These are phyloP conservation scores for Lithobates sylvaticus DNA, from an alignment of 2,797 vertebrate species.

Conservation along the genomic window DNA sequence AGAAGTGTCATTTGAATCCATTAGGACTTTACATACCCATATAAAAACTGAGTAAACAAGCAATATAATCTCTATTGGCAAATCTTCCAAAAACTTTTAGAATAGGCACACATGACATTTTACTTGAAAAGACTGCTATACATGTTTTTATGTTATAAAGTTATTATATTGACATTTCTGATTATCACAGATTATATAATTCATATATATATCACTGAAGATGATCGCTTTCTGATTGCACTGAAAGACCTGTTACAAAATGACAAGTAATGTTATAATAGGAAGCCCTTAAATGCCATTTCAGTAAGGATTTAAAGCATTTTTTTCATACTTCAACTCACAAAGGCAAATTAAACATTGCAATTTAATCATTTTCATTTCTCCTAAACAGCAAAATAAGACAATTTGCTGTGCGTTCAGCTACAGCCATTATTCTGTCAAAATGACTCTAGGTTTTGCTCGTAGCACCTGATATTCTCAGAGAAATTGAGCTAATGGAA, in stretches of 20 bases:
- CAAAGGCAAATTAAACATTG: conserved; percentile 43
- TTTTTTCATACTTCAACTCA: conserved; percentile 25
- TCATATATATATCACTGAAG: conserved; percentile 14
- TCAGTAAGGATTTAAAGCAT: conserved; percentile 26
- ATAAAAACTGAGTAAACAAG: no score
- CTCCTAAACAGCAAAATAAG: conserved; percentile 24
- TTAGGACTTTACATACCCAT: no score
- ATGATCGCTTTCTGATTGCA: conserved; percentile 31
- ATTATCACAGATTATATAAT: conserved; percentile 3
- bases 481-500: not conserved
- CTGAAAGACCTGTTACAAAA: conserved; percentile 13
- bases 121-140: no score
- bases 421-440: conserved; percentile 20
- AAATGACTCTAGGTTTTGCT: conserved; percentile 5
- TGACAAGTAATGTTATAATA: conserved; percentile 36
- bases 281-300: conserved; percentile 36
- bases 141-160: not conserved
- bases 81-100: no score
- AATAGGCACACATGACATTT: no score
- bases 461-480: not conserved
- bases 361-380: conserved; percentile 48
- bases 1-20: no score
- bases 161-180: not conserved
- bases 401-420: conserved; percentile 25
- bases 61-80: no score